These are phyloP conservation scores for Rhagoletis zephyria DNA, from an alignment of 1,140 invertebrate genomes.

Conservation along the genomic window DNA sequence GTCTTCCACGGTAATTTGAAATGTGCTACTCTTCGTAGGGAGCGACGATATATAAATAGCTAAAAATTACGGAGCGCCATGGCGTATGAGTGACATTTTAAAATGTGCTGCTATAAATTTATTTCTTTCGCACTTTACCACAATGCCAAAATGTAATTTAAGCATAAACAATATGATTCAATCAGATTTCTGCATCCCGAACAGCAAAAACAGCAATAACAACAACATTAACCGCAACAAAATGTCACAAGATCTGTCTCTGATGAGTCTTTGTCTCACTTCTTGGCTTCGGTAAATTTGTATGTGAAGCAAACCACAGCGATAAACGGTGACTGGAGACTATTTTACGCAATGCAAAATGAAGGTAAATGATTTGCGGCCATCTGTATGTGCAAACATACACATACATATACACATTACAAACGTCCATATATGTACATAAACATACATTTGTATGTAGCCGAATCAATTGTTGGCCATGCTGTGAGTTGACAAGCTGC, in stretches of 20 bases:
- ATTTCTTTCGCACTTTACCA: neutral
- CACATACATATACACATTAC: neutral
- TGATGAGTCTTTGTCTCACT: neutral
- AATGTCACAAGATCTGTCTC: neutral
- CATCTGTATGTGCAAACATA: neutral
- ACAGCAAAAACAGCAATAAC: neutral
- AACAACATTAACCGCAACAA: conserved; percentile 20
- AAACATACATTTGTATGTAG: neutral
- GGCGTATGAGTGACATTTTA: neutral
- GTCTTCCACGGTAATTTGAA: too few species aligned
- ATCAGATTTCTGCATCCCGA: neutral
- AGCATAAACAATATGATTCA: conserved; percentile 26
- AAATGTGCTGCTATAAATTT: neutral
- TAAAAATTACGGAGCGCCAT: too few species aligned
- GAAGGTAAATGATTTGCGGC: conserved; percentile 27
- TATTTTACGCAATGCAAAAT: conserved; percentile 30
- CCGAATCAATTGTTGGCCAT: conserved; percentile 6
- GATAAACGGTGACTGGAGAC: conserved; percentile 34
- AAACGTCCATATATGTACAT: neutral
- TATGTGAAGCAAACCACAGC: neutral
- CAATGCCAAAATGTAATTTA: neutral
- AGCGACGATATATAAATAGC: too few species aligned
- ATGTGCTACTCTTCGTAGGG: too few species aligned
- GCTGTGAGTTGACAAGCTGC: neutral
- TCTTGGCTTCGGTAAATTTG: neutral